Conservation (phyloP, 2,888 invertebrate species). For the Chalcosyrphus nemorum region DNA sequence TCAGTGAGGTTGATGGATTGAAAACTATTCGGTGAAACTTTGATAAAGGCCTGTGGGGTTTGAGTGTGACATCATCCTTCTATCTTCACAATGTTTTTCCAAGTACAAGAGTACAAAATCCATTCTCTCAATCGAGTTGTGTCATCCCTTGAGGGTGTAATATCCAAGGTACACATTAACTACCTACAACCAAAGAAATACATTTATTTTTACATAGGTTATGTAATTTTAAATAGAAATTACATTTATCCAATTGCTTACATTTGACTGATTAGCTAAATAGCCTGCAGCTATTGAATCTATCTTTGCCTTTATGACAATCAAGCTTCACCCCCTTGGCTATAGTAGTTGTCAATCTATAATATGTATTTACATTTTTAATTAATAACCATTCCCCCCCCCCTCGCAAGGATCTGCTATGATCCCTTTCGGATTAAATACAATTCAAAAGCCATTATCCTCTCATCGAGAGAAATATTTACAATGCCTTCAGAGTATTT, state of each 20-base stretch:
- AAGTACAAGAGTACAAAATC: too few relatives aligned
- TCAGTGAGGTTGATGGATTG: too few relatives aligned
- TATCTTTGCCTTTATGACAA: neutral
- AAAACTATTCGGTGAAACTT: too few relatives aligned
- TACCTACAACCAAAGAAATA: too few relatives aligned
- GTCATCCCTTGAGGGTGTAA: too few relatives aligned
- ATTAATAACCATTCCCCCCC: constrained; percentile 21
- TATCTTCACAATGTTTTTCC: too few relatives aligned
- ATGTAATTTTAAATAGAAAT: neutral
- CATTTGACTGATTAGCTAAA: neutral
- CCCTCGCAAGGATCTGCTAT: neutral
- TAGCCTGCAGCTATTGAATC: constrained; percentile 4
- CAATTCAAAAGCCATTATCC: constrained; percentile 68
- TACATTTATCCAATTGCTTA: neutral
- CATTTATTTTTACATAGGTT: neutral
- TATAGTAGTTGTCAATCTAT: constrained; percentile 3
- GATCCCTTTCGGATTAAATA: constrained; percentile 53
- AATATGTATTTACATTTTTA: constrained; percentile 58
- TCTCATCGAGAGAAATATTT: constrained; percentile 54
- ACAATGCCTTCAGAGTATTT: constrained; percentile 26
- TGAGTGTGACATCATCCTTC: too few relatives aligned
- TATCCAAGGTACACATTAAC: too few relatives aligned
- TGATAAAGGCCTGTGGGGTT: too few relatives aligned
- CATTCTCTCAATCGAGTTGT: too few relatives aligned
- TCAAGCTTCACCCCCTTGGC: neutral